Evolutionary conservation across 2,888 invertebrate genomes (phyloP), one percentile per base, ranked within the genome.

Genomic region (Conops quadrifasciatus): DNA sequence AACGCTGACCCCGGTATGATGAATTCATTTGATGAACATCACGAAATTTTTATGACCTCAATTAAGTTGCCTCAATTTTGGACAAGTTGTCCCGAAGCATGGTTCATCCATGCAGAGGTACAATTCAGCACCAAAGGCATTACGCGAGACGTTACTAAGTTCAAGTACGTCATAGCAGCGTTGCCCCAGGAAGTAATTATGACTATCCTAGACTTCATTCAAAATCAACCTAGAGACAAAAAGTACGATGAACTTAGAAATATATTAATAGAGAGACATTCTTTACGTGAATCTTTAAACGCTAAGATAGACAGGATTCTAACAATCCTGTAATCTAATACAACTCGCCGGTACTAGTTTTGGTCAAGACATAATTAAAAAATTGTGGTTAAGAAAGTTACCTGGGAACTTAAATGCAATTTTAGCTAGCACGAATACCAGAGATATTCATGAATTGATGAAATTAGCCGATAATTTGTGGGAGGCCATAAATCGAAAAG

Each of bases 1-100:
- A 36, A 36, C 36, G 9, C 9, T 36, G 36, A 36, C 9, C 9
- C 36, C 36, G 36, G 9, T 36, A 36, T 36, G 9, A 36, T 36
- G 36, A 36, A 36, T 9, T 7, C 36, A 36, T 36, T 36, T 9
- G 36, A 36, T 9, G 36, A 36, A 36, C 36, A 36, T 9, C 4
- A 36, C 2, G 67, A 67, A 67, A 67, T 67, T 45, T 45, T 9
- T 19, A 45, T 36, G 19, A 58, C 56, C 9, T 63, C 70, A 19
- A 36, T 62, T 15, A 72, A 72, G 28, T 36, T 72, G n/a, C 72
- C 67, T 1, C 66, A 59, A 21, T 70, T 72, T 53, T 70, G 30
- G 70, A 63, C 64, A n/a, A 58, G 26, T 69, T 69, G 56, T 64
- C 72, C 69, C 19, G 69, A 69, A 49, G 72, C 72, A 62, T 72